Evolutionary conservation across 2,888 invertebrate genomes (phyloP).

Genomic region (Lamellibrachia satsuma): DNA sequence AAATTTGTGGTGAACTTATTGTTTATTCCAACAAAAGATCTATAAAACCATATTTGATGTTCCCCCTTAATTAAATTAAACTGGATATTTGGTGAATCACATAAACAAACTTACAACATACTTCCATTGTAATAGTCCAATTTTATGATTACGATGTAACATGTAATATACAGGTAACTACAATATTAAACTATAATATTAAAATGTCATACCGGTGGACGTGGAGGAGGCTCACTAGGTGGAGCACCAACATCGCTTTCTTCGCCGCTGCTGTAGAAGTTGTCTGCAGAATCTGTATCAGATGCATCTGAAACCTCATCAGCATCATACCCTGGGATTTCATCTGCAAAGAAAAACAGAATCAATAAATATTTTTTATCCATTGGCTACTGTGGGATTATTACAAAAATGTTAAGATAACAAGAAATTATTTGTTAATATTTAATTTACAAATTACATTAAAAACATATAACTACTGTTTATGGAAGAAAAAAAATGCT

Average conservation of each 20-base stretch:
- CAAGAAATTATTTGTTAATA: background rate
- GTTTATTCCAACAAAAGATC: no score
- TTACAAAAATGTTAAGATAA: background rate
- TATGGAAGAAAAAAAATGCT: background rate
- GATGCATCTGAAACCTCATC: constrained; percentile 21
- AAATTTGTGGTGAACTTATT: no score
- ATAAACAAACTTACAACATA: no score
- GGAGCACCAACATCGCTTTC: constrained; percentile 14
- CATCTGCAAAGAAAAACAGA: constrained; percentile 19
- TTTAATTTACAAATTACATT: background rate
- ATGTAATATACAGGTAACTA: background rate
- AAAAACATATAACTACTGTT: background rate
- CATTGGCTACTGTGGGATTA: background rate
- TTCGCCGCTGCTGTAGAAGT: constrained; percentile 31
- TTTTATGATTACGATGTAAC: background rate
- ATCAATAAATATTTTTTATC: background rate
- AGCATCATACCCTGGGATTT: constrained; percentile 18
- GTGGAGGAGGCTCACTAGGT: constrained; percentile 13
- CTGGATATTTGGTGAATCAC: no score
- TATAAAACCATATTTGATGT: no score
- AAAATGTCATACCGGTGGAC: background rate
- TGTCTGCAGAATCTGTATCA: constrained; percentile 25
- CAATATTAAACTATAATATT: background rate
- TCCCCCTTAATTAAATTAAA: no score
- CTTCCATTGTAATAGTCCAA: background rate